Base-by-base conservation (phyloP, 2,797 vertebrate genomes). In the Micromesistius poutassou region DNA sequence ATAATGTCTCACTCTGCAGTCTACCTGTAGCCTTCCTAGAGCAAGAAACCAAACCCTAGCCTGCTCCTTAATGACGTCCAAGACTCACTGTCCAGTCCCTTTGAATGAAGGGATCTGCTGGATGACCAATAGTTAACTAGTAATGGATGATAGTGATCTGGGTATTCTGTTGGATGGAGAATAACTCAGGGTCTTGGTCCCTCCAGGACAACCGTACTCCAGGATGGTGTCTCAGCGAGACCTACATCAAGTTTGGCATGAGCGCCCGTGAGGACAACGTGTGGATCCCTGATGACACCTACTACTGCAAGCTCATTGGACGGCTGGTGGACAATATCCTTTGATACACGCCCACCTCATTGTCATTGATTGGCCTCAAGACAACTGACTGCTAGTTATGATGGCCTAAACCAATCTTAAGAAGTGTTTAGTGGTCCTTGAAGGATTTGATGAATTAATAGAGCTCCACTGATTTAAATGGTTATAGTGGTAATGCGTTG, bases 291-390 rank as follows among this genome's bases (percentile, higher is more conserved):
- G 98, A 99, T n/a, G 98, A 99, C 85, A 95, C 96, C 62, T 99
- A 99, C 88, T 99, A 99, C 87, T 99, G 98, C 95, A 98, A 97
- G 87, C 93, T 99, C 77, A 98, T 99, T 84, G 97, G 96, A 73
- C 96, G 98, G 84, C 93, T 99, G 8, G 98, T 99, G 74, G 98
- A 99, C 90, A 99, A 99, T 99, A 99, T 99, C 98, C 96, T 99
- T 96, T 78, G 77, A 74, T 74, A 71, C 25, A 62, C 55, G 4
- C 55, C 19, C 46, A 50, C 4, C 46, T 42, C 40, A 42, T 38
- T 38, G 36, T 38, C 36, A 46, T 30, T 14, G 35, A 81, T 28
- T 10, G 28, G 72, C 72, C 36, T 38, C 9, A 10, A 38, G 36
- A 10, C 36, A 8, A 38, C 36, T 38, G 36, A 38, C 9, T 7